Evolutionary conservation across 2,888 invertebrate species (phyloP), one percentile per base, ranked within the genome.

Genomic region (Andrena fulva): DNA sequence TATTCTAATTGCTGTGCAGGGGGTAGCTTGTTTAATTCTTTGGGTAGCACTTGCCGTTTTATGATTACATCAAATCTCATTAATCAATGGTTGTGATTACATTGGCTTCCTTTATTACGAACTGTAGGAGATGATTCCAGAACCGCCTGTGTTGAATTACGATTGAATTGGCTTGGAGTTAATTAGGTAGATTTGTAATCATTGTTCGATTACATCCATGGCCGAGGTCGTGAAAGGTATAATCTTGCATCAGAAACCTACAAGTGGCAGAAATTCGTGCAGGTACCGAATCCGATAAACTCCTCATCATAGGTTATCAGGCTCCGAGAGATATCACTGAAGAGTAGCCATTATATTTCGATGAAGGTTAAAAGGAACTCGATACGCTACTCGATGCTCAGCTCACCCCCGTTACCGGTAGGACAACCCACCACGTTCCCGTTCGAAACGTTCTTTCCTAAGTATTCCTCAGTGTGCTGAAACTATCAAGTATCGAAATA

Each of bases 1-100:
- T 16, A 33, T 67, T 81, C 69, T 64, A 79, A 69, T 64, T 76
- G 63, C 48, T 35, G 35, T 7, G 24, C 16, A 27, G 48, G 8
- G 8, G 16, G 62, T 31, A 27, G 50, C 33, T 35, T 33, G 50
- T 31, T 72, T 27, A 31, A 67, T 59, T 27, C 48, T 20, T 24
- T 16, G 27, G 31, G 24, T 33, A 42, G 27, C 27, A 35, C 24
- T 64, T 72, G 59, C 52, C 71, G 16, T 33, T 59, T 60, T n/a
- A 33, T 3, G 5, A 27, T 5, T 10, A 8, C 8, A 42, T 69
- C 69, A 10, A n/a, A 54, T 29, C 1, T 2, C 10, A 8, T 10
- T n/a, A 27, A 48, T n/a, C 2, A n/a, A 50, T 66, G 24, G 35
- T 42, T 27, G n/a, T 24, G 42, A 76, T 56, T 31, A 12, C 29